These are phyloP conservation scores for Labeo rohita DNA, from an alignment of 2,113 vertebrate species.

Conservation along the genomic window DNA sequence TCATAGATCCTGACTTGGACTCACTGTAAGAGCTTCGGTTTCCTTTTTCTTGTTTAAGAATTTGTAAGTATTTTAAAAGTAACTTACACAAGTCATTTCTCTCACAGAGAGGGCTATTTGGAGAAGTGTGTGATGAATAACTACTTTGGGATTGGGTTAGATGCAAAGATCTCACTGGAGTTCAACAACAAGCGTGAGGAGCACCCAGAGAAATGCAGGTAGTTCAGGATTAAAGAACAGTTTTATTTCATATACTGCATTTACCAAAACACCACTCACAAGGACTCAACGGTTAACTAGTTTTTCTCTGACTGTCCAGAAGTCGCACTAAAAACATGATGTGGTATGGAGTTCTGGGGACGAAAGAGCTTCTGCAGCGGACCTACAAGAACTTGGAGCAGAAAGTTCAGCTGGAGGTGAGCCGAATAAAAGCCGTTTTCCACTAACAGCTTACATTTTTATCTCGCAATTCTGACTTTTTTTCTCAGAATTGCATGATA, in stretches of 20 bases:
- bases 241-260: not conserved
- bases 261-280: not conserved
- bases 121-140: conserved; percentile 99
- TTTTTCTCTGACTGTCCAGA: conserved; percentile 67
- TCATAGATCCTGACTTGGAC: conserved; percentile 96
- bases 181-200: conserved; percentile 98
- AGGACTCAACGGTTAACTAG: not conserved
- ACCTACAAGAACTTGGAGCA: conserved; percentile 98
- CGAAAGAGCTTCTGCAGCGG: conserved; percentile 93
- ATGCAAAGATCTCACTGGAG: conserved; percentile 98
- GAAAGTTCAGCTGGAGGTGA: conserved; percentile 96
- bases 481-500: too few species aligned
- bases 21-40: conserved; percentile 83
- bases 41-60: not conserved
- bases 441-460: not conserved
- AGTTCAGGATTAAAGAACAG: conserved; percentile 23
- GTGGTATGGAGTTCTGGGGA: conserved; percentile 98
- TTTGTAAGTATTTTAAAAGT: not conserved
- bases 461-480: too few species aligned
- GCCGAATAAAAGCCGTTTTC: not conserved
- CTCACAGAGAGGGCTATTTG: conserved; percentile 90
- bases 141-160: conserved; percentile 97
- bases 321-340: conserved; percentile 99
- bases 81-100: not conserved
- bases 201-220: conserved; percentile 98